phyloP scores from a whole-genome alignment of 2,113 vertebrate genomes.

The Bucco capensis region DNA sequence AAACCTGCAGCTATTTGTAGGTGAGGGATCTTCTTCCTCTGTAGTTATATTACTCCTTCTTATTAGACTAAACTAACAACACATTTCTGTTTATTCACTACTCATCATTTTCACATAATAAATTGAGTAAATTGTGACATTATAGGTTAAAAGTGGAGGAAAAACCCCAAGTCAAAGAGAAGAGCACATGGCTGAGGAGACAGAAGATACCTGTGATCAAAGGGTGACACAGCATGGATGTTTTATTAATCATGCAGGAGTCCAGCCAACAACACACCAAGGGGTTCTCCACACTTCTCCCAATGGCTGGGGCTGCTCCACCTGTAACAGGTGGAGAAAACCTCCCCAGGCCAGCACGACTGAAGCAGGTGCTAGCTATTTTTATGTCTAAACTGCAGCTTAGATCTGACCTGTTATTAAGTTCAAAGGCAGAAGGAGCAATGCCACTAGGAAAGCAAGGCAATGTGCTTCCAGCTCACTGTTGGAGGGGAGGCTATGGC shows the following conservation, averaged over 20 bases:
- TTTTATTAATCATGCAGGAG: neutral
- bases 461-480: fast-evolving
- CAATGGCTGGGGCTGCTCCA: fast-evolving
- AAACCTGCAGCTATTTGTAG: neutral
- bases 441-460: fast-evolving
- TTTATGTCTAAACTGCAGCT: neutral
- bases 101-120: no score
- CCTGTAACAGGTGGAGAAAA: neutral
- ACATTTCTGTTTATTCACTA: neutral
- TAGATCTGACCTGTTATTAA: neutral
- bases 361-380: slow-evolving; percentile 50
- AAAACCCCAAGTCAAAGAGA: neutral
- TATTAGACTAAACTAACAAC: neutral
- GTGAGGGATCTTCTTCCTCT: neutral
- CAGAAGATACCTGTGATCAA: neutral
- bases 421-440: neutral
- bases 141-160: neutral
- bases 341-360: neutral
- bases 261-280: neutral
- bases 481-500: fast-evolving
- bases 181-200: neutral
- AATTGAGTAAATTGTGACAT: neutral
- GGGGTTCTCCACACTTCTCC: neutral
- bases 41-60: neutral
- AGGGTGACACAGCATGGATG: neutral